These are phyloP conservation scores for Heteractis magnifica DNA, from an alignment of 92 coral and sea anemone species.

Conservation along the genomic window DNA sequence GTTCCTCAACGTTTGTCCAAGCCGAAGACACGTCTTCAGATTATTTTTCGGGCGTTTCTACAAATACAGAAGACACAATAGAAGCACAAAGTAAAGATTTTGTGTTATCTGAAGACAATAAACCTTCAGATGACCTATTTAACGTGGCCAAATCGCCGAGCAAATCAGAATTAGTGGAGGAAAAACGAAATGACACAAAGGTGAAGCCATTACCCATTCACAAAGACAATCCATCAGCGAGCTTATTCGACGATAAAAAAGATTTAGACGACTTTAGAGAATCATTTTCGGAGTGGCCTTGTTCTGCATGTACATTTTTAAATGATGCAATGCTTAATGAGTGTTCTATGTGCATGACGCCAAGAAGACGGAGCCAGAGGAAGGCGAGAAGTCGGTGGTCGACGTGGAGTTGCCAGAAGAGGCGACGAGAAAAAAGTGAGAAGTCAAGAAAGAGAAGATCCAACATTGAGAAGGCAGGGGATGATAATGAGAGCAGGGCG, in stretches of 20 bases:
- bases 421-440: constrained; percentile 5
- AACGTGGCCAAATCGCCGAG: background rate
- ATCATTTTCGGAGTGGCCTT: constrained; percentile 58
- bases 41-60: background rate
- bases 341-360: constrained; percentile 76
- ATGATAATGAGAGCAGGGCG: background rate
- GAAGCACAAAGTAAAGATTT: background rate
- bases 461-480: background rate
- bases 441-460: constrained; percentile 12
- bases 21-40: background rate
- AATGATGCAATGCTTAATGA: constrained; percentile 75
- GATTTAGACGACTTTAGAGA: constrained; percentile 23
- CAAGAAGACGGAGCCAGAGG: constrained; percentile 75
- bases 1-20: background rate
- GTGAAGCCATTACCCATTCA: background rate
- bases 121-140: background rate
- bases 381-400: constrained; percentile 15
- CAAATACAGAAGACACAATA: background rate
- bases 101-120: background rate
- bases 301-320: constrained; percentile 64
- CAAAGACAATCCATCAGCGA: background rate
- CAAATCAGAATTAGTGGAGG: background rate
- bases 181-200: background rate
- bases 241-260: background rate
- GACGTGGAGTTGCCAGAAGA: constrained; percentile 18